Evolutionary conservation across 2,888 invertebrate species (phyloP).

Genomic region (Eulithis testata): DNA sequence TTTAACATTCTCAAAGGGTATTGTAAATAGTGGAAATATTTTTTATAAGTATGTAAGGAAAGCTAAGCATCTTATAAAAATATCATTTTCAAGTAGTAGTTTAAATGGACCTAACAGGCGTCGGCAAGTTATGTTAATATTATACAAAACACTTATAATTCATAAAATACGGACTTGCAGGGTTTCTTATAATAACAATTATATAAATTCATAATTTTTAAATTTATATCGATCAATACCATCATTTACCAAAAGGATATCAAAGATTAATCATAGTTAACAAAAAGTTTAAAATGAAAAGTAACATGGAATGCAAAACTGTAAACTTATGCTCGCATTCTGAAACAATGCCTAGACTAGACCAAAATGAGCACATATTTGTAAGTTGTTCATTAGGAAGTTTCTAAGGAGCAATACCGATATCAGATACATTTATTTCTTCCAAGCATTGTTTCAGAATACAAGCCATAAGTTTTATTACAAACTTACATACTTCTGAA

Average conservation of each 20-base stretch:
- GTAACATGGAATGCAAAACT: conserved; percentile 43
- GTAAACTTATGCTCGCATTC: conserved; percentile 21
- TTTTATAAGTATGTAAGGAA: conserved; percentile 72
- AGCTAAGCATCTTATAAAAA: conserved; percentile 84
- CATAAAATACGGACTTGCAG: conserved; percentile 29
- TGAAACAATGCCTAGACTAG: too few species aligned
- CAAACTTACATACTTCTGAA: conserved; percentile 5
- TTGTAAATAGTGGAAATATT: conserved; percentile 81
- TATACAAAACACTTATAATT: conserved; percentile 44
- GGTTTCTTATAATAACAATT: conserved; percentile 27
- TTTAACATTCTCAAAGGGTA: conserved; percentile 71
- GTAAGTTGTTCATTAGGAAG: too few species aligned
- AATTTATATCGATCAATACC: conserved; percentile 16
- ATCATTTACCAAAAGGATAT: conserved; percentile 13
- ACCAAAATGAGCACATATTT: too few species aligned
- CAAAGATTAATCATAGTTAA: conserved; percentile 3
- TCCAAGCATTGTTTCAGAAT: too few species aligned
- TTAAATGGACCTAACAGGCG: conserved; percentile 70
- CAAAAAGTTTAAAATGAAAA: conserved; percentile 16
- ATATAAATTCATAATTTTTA: conserved; percentile 35
- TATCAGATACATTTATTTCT: too few species aligned
- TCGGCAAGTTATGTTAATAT: conserved; percentile 63
- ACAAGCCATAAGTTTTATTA: not conserved
- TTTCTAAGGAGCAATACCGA: too few species aligned
- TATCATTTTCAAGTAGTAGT: conserved; percentile 65